Percentiles rank a stretch among this genome's conserved stretches.
Evolutionary conservation across 2,797 vertebrate genomes (phyloP).

Genomic region (Sus cebifrons): DNA sequence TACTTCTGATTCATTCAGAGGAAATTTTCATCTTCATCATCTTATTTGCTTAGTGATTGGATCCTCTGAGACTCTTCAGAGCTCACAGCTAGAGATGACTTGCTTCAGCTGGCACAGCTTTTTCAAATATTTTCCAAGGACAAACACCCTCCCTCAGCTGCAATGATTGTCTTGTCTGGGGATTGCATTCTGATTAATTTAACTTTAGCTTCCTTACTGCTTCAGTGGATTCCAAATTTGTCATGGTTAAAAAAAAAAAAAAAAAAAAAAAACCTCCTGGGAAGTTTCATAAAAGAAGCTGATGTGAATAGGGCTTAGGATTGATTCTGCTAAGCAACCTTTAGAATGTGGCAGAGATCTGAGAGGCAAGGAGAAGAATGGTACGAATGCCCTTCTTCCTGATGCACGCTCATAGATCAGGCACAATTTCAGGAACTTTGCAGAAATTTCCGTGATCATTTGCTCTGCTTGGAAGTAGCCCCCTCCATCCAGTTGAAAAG

Average conservation of each 20-base stretch:
- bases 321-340: constrained; percentile 56
- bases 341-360: constrained; percentile 20
- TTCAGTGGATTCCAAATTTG: constrained; percentile 88
- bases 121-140: constrained; percentile 89
- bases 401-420: not conserved
- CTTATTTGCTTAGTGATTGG: constrained; percentile 71
- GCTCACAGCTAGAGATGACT: constrained; percentile 72
- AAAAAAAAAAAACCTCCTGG: constrained; percentile 69
- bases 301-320: constrained; percentile 35
- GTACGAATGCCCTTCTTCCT: constrained; percentile 4
- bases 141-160: constrained; percentile 84
- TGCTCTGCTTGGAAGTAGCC: rapidly evolving
- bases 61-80: constrained; percentile 55
- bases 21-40: constrained; percentile 31
- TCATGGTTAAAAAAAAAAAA: constrained; percentile 83
- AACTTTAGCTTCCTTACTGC: constrained; percentile 87
- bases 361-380: not conserved
- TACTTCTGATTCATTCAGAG: constrained; percentile 60
- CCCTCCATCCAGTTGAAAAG: rapidly evolving
- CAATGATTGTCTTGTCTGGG: constrained; percentile 86
- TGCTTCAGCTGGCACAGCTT: constrained; percentile 77
- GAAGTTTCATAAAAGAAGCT: constrained; percentile 70
- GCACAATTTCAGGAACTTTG: not conserved
- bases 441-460: not conserved
- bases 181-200: constrained; percentile 90